Evolutionary conservation across 2,888 invertebrate species (phyloP).

Genomic region (Podotricha telesiphe): DNA sequence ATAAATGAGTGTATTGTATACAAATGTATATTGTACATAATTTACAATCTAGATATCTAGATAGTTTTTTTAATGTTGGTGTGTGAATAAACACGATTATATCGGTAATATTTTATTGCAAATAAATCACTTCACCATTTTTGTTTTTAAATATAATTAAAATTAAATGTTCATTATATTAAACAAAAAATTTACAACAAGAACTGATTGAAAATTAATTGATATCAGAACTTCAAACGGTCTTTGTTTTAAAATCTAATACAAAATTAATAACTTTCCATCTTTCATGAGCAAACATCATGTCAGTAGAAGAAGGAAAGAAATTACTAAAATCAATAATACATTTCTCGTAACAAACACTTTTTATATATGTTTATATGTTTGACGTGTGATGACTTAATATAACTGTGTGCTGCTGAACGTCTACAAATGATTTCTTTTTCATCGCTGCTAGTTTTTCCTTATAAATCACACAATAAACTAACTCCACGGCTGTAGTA

Average conservation of each 20-base stretch:
- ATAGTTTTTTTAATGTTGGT: not conserved
- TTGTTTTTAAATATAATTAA: not conserved
- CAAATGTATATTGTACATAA: no score
- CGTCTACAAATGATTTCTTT: not conserved
- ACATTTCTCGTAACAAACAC: not conserved
- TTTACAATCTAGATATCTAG: no score
- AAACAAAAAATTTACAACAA: constrained; percentile 21
- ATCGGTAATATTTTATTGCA: not conserved
- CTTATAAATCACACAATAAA: not conserved
- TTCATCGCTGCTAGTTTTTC: not conserved
- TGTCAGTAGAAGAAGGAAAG: not conserved
- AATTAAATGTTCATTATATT: constrained; percentile 21
- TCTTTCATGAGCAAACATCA: not conserved
- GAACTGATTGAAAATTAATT: constrained; percentile 24
- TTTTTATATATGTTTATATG: constrained; percentile 6
- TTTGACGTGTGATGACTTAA: not conserved
- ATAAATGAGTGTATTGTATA: no score
- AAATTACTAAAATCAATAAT: constrained; percentile 3
- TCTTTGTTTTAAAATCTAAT: constrained; percentile 20
- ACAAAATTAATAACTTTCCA: constrained; percentile 20
- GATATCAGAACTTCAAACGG: constrained; percentile 26
- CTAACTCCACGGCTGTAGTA: no score
- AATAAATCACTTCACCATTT: not conserved
- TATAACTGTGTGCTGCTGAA: not conserved
- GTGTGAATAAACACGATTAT: not conserved